These are phyloP conservation scores for Ptyas mucosa DNA, from an alignment of 2,113 vertebrate genomes.

Conservation along the genomic window DNA sequence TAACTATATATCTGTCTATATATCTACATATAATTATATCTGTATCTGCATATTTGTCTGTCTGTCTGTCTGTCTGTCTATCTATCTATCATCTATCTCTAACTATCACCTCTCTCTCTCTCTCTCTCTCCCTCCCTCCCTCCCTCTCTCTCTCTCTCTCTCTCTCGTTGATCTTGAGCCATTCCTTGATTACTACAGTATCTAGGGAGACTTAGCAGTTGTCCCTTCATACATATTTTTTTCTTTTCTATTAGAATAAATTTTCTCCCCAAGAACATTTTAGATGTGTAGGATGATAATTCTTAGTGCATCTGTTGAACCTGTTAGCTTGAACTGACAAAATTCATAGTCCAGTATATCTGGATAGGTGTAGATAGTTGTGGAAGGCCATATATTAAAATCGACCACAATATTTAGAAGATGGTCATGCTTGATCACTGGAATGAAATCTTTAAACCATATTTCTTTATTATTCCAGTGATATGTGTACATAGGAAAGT, in stretches of 20 bases:
- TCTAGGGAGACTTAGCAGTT: neutral
- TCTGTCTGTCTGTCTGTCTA: neutral
- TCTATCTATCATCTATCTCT: neutral
- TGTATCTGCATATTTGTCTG: neutral
- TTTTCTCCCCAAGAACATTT: neutral
- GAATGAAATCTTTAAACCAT: neutral
- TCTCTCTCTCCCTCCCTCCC: neutral
- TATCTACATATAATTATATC: too few relatives aligned
- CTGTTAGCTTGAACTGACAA: neutral
- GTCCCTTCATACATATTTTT: neutral
- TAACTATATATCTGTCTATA: too few relatives aligned
- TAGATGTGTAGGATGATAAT: neutral
- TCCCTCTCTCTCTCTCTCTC: too few relatives aligned
- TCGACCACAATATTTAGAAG: neutral
- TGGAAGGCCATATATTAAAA: neutral
- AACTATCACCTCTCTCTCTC: too few relatives aligned
- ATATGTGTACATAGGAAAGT: neutral
- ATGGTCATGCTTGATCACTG: neutral
- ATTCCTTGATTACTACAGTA: neutral
- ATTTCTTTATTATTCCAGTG: neutral
- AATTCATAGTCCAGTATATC: neutral
- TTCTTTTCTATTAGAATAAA: neutral
- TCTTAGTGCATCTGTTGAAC: neutral
- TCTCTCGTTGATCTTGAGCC: neutral
- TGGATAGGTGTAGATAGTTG: neutral